Percentiles rank a stretch among this genome's conserved stretches.
These are phyloP conservation scores for Eulemur rubriventer DNA, from an alignment of 2,797 vertebrate genomes.

Conservation along the genomic window DNA sequence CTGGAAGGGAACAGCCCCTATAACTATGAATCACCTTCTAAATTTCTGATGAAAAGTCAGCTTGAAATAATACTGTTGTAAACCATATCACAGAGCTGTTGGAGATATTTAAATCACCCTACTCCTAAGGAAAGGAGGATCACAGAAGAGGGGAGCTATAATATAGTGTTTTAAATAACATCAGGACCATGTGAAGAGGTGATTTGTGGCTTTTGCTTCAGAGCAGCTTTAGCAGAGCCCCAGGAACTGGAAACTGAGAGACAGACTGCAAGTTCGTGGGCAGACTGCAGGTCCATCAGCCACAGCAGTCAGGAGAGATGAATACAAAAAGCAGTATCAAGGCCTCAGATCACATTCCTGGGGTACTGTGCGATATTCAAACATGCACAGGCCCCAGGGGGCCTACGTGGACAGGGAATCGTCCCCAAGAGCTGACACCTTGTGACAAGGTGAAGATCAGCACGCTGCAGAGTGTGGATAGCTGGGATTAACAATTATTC, in stretches of 20 bases:
- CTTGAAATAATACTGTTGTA: constrained; percentile 64
- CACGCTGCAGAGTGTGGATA: not conserved
- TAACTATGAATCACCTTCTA: constrained; percentile 55
- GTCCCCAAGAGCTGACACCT: not conserved
- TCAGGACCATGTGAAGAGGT: not conserved
- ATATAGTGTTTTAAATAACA: constrained; percentile 32
- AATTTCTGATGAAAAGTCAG: constrained; percentile 45
- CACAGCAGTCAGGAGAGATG: not conserved
- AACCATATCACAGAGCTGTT: constrained; percentile 22
- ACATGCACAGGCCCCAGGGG: not conserved
- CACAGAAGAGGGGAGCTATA: not conserved
- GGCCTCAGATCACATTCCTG: not conserved
- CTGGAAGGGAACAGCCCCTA: not conserved
- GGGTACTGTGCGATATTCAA: not conserved
- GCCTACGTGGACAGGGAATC: not conserved
- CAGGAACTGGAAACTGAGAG: constrained; percentile 29
- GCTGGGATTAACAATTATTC: not conserved
- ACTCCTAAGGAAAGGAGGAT: not conserved
- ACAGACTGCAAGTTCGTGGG: not conserved
- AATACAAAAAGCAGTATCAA: not conserved
- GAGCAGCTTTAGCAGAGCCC: not conserved
- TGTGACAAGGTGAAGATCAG: not conserved
- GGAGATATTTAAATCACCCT: constrained; percentile 51
- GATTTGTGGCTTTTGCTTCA: constrained; percentile 24
- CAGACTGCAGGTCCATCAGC: not conserved